A percentile compares a stretch with the other conserved stretches of the same genome.
Evolutionary conservation across 1,140 invertebrate genomes (phyloP).

Genomic region (Mycetomoellerius zeteki): DNA sequence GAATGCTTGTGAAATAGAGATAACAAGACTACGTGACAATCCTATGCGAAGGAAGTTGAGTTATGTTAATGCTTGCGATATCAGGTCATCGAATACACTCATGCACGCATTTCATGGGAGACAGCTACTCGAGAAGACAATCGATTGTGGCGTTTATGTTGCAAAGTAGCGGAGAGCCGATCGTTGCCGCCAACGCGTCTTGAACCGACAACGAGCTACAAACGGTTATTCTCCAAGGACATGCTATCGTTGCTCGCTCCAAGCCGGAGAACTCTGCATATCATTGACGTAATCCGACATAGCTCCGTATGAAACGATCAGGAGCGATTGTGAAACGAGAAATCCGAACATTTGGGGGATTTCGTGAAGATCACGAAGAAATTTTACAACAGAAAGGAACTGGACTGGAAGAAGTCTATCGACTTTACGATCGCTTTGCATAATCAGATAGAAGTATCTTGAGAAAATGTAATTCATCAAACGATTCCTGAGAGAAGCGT

Average conservation of each 20-base stretch:
- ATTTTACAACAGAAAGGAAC: neutral
- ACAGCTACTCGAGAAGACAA: neutral
- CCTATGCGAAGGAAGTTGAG: neutral
- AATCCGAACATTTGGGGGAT: neutral
- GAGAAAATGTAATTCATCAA: constrained; percentile 46
- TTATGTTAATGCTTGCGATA: neutral
- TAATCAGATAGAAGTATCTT: constrained; percentile 49
- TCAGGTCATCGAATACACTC: neutral
- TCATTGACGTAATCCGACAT: neutral
- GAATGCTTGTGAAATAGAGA: neutral
- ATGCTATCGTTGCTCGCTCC: neutral
- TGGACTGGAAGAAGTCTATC: neutral
- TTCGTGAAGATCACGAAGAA: neutral
- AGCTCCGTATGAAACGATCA: neutral
- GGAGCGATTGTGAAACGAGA: neutral
- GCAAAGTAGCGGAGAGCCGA: neutral
- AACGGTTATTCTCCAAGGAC: constrained; percentile 8
- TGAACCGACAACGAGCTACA: neutral
- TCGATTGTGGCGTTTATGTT: neutral
- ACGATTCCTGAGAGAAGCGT: constrained; percentile 27
- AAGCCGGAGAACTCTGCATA: neutral
- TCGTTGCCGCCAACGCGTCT: neutral
- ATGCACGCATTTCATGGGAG: neutral
- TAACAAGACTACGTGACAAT: neutral
- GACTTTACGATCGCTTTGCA: constrained; percentile 29